Evolutionary conservation across 2,113 vertebrate species (phyloP), one percentile per base, ranked within the genome.

Genomic region (Charadrius vociferus): DNA sequence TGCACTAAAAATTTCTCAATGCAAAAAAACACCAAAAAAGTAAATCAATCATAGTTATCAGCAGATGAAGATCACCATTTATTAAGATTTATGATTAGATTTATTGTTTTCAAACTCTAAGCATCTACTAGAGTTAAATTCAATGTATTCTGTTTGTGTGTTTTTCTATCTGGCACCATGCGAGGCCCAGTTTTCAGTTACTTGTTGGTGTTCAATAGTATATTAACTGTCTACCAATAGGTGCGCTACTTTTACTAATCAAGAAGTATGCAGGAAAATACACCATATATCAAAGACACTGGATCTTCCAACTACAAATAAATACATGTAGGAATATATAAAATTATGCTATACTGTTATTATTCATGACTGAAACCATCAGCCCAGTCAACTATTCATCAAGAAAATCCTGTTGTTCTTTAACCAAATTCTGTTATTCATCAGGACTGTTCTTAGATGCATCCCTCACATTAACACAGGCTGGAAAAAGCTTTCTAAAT

Each of bases 1-100:
- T 19, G 29, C 80, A 97, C 95, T 90, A 94, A 90, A 85, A 97
- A 86, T 29, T 68, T n/a, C 61, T 95, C 61, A 15, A 26, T 87
- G 78, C 22, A 66, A 91, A 83, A 95, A 81, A 83, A 83, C 50
- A 29, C 45, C 45, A 7, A 70, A 29, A 81, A 53, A 56, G 68
- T 75, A 85, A n/a, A 81, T 79, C 11, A 92, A 8, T 49, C 45
- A 79, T 22, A 83, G 45, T 78, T 96, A 95, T 88, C 94, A 97
- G 55, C 45, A 79, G 72, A 13, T 22, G 49, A 34, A 78, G 23
- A 49, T 61, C 26, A 94, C 5, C 14, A 74, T 29, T 81, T 85
- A 81, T 36, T 96, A 85, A 43, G 22, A 86, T 39, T 61, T 63
- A 49, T 32, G 86, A 81, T 65, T 85, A 43, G 7, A 65, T 43